Evolutionary conservation across 2,888 invertebrate genomes (phyloP), one percentile per base, ranked within the genome.

Genomic region (Gisinianus flammeolus): DNA sequence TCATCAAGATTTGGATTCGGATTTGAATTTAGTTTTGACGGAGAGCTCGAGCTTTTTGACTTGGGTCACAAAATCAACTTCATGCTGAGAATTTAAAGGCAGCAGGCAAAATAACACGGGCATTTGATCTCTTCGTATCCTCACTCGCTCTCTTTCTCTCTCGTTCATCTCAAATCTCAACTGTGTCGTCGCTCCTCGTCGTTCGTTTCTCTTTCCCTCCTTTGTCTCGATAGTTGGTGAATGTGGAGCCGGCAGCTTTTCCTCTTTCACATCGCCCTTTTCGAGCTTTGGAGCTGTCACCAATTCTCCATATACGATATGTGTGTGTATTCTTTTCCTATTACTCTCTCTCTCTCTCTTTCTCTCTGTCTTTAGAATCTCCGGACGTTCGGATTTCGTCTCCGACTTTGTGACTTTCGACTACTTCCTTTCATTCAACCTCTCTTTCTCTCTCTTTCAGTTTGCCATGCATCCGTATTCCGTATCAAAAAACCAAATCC

Each of bases 31-130:
- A 44, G 16, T 44, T 6, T 12, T 44, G 44, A 44, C 44, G 44
- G 8, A 4, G 44, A 44, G 19, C 35, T 35, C 44, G 44, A n/a
- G n/a, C n/a, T n/a, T 56, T 56, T 56, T 56, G 4, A 12, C 56
- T n/a, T 56, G 19, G n/a, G 56, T 22, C 56, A 12, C 10, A 26
- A 73, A 73, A 62, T 73, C 62, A 73, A 73, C 73, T 73, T 73
- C 73, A 73, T 73, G 73, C 73, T 62, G 73, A 62, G 73, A 58
- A 73, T 73, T 62, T 73, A 73, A 73, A 73, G 62, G 62, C 22
- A 62, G 10, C 5, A 62, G 62, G 26, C 26, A 62, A 62, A 44
- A n/a, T n/a, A n/a, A 62, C 62, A 62, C 26, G 26, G 62, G 12
- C 26, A 62, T 26, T 62, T 62, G 62, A 62, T 62, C 62, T 62